Evolutionary conservation across 2,888 invertebrate genomes (phyloP), one percentile per base, ranked within the genome.

Genomic region (Leptogaster cylindrica): DNA sequence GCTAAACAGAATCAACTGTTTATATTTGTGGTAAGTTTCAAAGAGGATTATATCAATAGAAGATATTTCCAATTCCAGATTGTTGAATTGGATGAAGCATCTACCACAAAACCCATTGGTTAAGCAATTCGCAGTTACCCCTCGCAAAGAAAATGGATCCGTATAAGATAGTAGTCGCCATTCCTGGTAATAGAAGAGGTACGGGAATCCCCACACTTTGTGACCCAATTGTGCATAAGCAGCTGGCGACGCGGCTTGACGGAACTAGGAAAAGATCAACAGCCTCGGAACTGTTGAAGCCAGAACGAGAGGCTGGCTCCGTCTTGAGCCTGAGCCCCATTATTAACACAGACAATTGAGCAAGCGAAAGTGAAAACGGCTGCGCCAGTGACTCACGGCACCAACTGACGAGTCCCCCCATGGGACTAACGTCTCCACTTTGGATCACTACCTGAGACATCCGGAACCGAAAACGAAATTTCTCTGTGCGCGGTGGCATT

Each of bases 381-480:
- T 28, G 28, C 27, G 51, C 20, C 41, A 52, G 44, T 66, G 68
- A 69, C 52, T 69, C 66, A 67, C 41, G 10, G 18, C 48, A 61
- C 55, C 23, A 39, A 55, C 39, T 55, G 36, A n/a, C n/a, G n/a
- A n/a, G 48, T 55, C 18, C 31, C 23, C 48, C 18, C 16, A 31
- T 31, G 55, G 16, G 25, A 33, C 12, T 12, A 41, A 25, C 25
- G 25, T 31, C 50, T 50, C 23, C 14, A 8, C 23, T 20, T 65
- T 51, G 25, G 36, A 33, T 36, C 39, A 36, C 25, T 36, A 28
- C 41, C 28, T 44, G 50, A 33, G 23, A n/a, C n/a, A 69, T 65
- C 67, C 69, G 67, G 69, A 69, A 69, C 61, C 39, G 67, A 69
- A 69, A 69, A 65, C 27, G 65, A 67, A 69, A 67, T 69, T 69